Evolutionary conservation across 1,140 invertebrate species (phyloP).

Genomic region (Megalonaias nervosa): DNA sequence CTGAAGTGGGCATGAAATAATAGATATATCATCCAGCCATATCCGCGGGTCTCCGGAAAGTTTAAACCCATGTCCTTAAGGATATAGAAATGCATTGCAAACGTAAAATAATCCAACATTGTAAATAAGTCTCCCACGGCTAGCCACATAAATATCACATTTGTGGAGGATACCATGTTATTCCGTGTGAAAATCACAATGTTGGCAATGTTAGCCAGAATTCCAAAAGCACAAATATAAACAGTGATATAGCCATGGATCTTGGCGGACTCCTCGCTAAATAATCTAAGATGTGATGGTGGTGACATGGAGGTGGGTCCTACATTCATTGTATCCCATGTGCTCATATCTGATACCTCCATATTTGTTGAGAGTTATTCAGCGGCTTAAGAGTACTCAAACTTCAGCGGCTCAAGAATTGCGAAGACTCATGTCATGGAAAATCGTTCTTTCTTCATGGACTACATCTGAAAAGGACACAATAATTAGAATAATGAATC

Average conservation of each 20-base stretch:
- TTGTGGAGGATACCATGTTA: conserved; percentile 86
- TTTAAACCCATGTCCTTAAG: conserved; percentile 48
- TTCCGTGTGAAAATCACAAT: conserved; percentile 90
- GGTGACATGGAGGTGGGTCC: neutral
- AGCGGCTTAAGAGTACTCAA: too few species aligned
- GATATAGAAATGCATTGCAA: conserved; percentile 79
- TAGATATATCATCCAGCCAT: conserved; percentile 51
- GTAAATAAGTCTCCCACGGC: conserved; percentile 89
- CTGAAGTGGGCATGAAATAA: conserved; percentile 76
- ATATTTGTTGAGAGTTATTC: too few species aligned
- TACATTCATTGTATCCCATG: too few species aligned
- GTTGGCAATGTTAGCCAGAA: conserved; percentile 89
- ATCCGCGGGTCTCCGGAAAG: conserved; percentile 36
- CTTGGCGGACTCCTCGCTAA: conserved; percentile 57
- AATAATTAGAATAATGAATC: too few species aligned
- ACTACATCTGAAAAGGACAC: too few species aligned
- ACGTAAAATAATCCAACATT: conserved; percentile 90
- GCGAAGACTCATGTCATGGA: too few species aligned
- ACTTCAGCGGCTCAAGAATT: too few species aligned
- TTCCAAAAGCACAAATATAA: conserved; percentile 87
- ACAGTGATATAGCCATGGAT: conserved; percentile 83
- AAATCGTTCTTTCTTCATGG: too few species aligned
- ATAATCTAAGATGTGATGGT: conserved; percentile 22
- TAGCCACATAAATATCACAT: conserved; percentile 85
- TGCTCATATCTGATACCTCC: too few species aligned